Evolutionary conservation across 2,113 vertebrate genomes (phyloP).

Genomic region (Toxotes jaculatrix): DNA sequence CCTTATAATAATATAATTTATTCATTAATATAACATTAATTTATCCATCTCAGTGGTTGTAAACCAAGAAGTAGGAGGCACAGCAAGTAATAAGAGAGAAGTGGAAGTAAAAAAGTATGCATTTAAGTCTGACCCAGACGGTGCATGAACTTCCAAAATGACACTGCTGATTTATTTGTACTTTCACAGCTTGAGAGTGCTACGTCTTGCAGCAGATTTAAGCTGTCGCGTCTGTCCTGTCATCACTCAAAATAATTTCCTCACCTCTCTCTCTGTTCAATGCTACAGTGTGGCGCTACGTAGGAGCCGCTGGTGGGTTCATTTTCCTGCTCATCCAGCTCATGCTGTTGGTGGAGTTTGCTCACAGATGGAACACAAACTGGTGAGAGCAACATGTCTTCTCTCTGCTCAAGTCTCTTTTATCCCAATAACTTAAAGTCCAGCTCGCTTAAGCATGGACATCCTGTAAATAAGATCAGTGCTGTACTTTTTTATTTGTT

Average conservation of each 20-base stretch:
- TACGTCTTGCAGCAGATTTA: not conserved
- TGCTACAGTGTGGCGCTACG: constrained; percentile 91
- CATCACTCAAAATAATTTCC: constrained; percentile 1
- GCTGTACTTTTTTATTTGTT: constrained; percentile 9
- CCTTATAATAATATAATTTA: not conserved
- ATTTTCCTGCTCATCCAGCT: constrained; percentile 95
- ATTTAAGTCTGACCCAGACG: not conserved
- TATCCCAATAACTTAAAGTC: not conserved
- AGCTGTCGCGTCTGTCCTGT: not conserved
- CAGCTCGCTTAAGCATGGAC: not conserved
- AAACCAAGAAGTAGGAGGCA: not conserved
- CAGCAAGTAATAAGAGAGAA: not conserved
- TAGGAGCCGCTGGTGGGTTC: constrained; percentile 90
- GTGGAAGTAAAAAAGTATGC: not conserved
- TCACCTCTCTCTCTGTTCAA: not conserved
- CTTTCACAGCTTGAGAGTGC: not conserved
- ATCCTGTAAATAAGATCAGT: constrained; percentile 10
- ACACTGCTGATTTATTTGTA: not conserved
- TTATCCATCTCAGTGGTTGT: not conserved
- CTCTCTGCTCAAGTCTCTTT: not conserved
- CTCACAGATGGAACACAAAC: constrained; percentile 99
- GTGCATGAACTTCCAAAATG: not conserved
- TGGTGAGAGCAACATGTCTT: constrained; percentile 86
- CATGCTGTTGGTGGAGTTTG: constrained; percentile 94
- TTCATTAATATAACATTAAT: not conserved